Evolutionary conservation across 2,797 vertebrate species (phyloP).

Genomic region (Gadopsis bispinosus): DNA sequence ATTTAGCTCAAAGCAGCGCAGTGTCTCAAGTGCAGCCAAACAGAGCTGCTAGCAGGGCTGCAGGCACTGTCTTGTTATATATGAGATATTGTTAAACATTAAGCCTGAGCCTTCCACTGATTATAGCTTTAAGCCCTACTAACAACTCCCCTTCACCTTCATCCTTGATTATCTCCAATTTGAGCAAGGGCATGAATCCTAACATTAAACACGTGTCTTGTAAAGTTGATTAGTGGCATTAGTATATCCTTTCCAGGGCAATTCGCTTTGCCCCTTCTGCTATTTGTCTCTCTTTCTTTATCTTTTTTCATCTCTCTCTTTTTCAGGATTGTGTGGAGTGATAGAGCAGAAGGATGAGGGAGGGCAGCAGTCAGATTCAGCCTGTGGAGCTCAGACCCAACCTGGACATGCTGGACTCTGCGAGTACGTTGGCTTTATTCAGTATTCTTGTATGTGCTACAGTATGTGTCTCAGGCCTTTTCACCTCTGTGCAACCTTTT

Average conservation of each 20-base stretch:
- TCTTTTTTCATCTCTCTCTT: neutral
- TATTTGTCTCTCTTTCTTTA: neutral
- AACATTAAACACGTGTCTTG: neutral
- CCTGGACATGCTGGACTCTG: slow-evolving; percentile 91
- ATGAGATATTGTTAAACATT: too few relatives aligned
- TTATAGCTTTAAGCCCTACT: too few relatives aligned
- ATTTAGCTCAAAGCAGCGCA: too few relatives aligned
- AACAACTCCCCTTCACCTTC: neutral
- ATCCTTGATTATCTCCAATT: neutral
- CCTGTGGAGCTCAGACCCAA: slow-evolving; percentile 90
- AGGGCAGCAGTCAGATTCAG: slow-evolving; percentile 87
- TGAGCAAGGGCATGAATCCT: neutral
- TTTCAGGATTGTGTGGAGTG: slow-evolving; percentile 90
- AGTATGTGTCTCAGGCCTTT: neutral
- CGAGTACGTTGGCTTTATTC: slow-evolving; percentile 83
- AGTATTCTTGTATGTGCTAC: neutral
- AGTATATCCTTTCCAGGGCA: neutral
- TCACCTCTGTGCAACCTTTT: neutral
- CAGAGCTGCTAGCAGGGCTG: too few relatives aligned
- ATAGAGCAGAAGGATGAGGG: slow-evolving; percentile 92
- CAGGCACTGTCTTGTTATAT: too few relatives aligned
- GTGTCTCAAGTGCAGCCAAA: too few relatives aligned
- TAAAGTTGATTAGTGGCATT: neutral
- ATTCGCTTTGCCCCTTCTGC: neutral
- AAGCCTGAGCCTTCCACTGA: too few relatives aligned